These are phyloP conservation scores for Rotaria magnacalcarata DNA, from an alignment of 2,888 invertebrate genomes.

Conservation along the genomic window DNA sequence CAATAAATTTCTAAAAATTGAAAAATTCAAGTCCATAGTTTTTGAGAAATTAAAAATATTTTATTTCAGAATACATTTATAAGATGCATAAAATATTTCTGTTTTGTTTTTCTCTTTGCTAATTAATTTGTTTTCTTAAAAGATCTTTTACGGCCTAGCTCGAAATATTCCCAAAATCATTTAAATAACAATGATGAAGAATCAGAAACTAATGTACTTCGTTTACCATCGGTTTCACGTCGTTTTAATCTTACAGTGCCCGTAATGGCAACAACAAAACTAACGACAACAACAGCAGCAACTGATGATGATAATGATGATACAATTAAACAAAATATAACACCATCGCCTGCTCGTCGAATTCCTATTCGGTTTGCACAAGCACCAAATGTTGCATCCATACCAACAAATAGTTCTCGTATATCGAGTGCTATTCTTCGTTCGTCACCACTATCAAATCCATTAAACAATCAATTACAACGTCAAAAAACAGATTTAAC, in stretches of 20 bases:
- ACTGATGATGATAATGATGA: background rate
- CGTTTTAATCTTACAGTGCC: background rate
- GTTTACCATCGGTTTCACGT: background rate
- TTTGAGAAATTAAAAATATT: too few species aligned
- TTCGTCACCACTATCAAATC: background rate
- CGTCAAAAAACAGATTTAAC: slow-evolving; percentile 21
- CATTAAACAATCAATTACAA: background rate
- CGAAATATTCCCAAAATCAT: background rate
- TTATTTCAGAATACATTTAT: too few species aligned
- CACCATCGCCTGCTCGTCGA: background rate
- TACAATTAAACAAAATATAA: background rate
- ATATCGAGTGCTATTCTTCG: background rate
- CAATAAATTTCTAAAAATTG: background rate
- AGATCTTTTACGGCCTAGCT: background rate
- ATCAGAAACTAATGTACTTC: background rate
- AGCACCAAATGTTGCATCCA: background rate
- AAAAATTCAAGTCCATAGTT: too few species aligned
- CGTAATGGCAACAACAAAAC: background rate
- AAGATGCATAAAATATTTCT: background rate
- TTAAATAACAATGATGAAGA: background rate
- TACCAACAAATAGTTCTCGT: background rate
- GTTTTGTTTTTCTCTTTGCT: background rate
- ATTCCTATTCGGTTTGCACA: background rate
- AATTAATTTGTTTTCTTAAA: background rate
- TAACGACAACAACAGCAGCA: background rate